These are phyloP conservation scores for Microplitis deprimator DNA, from an alignment of 2,888 invertebrate species.

Conservation along the genomic window DNA sequence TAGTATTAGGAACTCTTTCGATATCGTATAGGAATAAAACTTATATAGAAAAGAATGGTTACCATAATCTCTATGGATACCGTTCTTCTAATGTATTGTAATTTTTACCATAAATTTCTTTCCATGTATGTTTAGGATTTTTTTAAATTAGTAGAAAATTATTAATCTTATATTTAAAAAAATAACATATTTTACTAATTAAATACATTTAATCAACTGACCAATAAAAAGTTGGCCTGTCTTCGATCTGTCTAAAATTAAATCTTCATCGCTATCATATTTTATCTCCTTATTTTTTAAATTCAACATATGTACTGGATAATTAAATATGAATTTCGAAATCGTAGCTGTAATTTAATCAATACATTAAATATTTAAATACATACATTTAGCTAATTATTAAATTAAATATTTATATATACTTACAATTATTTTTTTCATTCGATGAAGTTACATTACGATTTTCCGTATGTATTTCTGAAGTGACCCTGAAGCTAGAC, in stretches of 20 bases:
- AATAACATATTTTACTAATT: background rate
- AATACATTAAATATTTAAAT: constrained; percentile 11
- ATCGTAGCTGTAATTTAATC: constrained; percentile 76
- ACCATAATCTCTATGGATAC: too few relatives aligned
- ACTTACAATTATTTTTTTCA: constrained; percentile 67
- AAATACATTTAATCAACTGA: constrained; percentile 62
- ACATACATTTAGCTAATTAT: background rate
- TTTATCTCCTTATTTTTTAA: constrained; percentile 54
- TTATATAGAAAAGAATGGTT: too few relatives aligned
- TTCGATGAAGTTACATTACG: constrained; percentile 69
- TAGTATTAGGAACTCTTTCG: too few relatives aligned
- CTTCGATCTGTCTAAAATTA: constrained; percentile 74
- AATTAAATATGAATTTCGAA: constrained; percentile 80
- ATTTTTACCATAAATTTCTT: too few relatives aligned
- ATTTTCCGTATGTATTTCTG: constrained; percentile 82
- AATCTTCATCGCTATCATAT: constrained; percentile 81
- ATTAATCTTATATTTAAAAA: background rate
- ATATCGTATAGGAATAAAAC: too few relatives aligned
- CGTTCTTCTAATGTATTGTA: too few relatives aligned
- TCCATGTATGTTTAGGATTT: too few relatives aligned
- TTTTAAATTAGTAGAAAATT: too few relatives aligned
- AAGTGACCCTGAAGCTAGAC: constrained; percentile 74
- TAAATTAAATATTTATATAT: constrained; percentile 3
- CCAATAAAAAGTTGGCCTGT: constrained; percentile 78
- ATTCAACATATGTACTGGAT: constrained; percentile 69